Conservation (phyloP, 2,888 invertebrate genomes). For the Drosophila subquinaria region DNA sequence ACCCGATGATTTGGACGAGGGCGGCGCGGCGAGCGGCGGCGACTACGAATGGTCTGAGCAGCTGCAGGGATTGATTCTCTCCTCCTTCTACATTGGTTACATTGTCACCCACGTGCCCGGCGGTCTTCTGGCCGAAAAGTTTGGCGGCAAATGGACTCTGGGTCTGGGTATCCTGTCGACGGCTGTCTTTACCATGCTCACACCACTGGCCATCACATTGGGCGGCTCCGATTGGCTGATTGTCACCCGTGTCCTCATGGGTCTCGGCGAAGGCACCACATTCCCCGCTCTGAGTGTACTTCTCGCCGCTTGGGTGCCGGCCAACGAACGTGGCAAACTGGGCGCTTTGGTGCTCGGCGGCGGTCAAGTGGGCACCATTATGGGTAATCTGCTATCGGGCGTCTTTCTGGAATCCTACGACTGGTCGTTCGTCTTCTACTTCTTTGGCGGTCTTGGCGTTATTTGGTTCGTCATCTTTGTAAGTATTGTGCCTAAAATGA, state of each 20-base stretch:
- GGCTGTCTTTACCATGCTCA: slow-evolving; percentile 92
- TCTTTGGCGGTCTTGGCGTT: slow-evolving; percentile 91
- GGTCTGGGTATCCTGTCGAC: slow-evolving; percentile 93
- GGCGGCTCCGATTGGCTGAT: slow-evolving; percentile 91
- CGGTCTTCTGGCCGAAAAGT: slow-evolving; percentile 91
- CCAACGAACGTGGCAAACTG: slow-evolving; percentile 91
- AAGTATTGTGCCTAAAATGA: slow-evolving; percentile 71
- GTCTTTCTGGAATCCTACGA: slow-evolving; percentile 89
- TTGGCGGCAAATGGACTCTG: slow-evolving; percentile 94
- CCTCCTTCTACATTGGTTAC: slow-evolving; percentile 95
- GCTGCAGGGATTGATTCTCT: slow-evolving; percentile 91
- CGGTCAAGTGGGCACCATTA: slow-evolving; percentile 89
- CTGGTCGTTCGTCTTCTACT: slow-evolving; percentile 93
- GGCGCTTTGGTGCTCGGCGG: slow-evolving; percentile 93
- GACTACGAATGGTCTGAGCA: slow-evolving; percentile 89
- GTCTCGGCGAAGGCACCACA: slow-evolving; percentile 94
- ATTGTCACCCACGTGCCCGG: slow-evolving; percentile 93
- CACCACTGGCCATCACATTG: slow-evolving; percentile 89
- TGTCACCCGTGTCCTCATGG: slow-evolving; percentile 91
- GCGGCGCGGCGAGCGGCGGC: slow-evolving; percentile 55
- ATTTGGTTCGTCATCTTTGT: slow-evolving; percentile 91
- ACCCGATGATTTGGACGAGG: slow-evolving; percentile 67
- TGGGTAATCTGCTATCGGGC: slow-evolving; percentile 89
- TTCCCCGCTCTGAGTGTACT: slow-evolving; percentile 94
- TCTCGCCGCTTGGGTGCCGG: slow-evolving; percentile 93